Evolutionary conservation across 2,797 vertebrate species (phyloP), one percentile per base, ranked within the genome.

Genomic region (Enteromius afrohamiltoni): DNA sequence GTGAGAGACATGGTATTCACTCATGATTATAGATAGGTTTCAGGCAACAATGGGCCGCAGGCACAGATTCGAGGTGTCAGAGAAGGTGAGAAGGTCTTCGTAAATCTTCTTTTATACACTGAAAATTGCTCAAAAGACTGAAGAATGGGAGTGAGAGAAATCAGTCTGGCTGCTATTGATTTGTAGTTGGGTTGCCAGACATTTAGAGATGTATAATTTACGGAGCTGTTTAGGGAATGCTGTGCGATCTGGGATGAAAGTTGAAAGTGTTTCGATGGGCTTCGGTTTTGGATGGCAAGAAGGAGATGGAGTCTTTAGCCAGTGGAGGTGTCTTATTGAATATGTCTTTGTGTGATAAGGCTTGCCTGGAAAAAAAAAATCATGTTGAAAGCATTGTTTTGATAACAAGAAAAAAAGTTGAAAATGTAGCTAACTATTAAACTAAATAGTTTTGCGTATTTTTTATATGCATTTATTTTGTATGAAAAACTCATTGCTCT

Each of bases 121-220:
- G 69, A 79, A 86, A 82, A 68, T 77, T 29, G 70, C 60, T 77
- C 5, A 55, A 73, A 70, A 40, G 51, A 51, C 60, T 74, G 65
- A 31, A 77, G 42, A 83, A 80, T 76, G 51, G 14, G 65, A 77
- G 31, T 80, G 76, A 71, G 69, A 73, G 42, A 58, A 58, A 80
- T 53, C 40, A 73, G 62, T 76, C 81, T 83, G 42, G 51, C 69
- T 71, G 31, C n/a, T 85, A 83, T 85, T 71, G 83, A 87, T 86
- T 83, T 86, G 16, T 58, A 62, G 80, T 80, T 84, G 70, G n/a
- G 68, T 85, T 85, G 87, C 84, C 89, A 91, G 87, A 79, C 83
- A 87, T 82, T 91, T 88, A 89, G 83, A 93, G 87, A 91, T 92
- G 90, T 84, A 68, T 92, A 93, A 93, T 92, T 93, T 90, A 94